phyloP scores from a whole-genome alignment of 2,797 vertebrate genomes.

The Ibycter americanus region DNA sequence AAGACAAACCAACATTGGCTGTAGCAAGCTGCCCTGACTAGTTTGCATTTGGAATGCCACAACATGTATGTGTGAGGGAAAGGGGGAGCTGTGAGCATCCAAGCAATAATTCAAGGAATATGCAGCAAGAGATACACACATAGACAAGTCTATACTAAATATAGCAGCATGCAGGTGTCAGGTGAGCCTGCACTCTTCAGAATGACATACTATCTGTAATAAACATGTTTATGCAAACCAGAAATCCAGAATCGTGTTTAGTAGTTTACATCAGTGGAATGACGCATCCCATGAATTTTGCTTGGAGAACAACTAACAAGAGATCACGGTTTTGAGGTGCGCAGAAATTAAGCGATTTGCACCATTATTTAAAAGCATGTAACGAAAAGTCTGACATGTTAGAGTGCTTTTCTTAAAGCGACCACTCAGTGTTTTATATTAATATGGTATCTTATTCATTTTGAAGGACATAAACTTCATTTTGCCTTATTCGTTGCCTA shows the following conservation, averaged over 20 bases:
- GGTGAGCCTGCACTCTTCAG: background rate
- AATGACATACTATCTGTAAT: background rate
- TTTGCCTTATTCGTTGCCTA: background rate
- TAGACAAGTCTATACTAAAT: background rate
- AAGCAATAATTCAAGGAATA: background rate
- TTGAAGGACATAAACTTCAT: background rate
- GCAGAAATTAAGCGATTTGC: background rate
- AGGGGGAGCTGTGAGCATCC: background rate
- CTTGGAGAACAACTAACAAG: background rate
- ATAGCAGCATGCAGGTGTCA: background rate
- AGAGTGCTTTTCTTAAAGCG: background rate
- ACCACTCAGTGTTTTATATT: background rate
- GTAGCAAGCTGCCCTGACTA: background rate
- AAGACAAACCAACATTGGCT: background rate
- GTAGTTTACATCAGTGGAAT: background rate
- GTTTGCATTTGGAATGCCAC: accelerated
- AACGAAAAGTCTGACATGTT: background rate
- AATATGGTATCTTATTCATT: background rate
- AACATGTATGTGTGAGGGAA: background rate
- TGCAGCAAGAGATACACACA: background rate
- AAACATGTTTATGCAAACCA: background rate
- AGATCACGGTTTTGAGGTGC: background rate
- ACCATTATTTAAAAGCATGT: background rate
- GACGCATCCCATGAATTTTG: background rate
- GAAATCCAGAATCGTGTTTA: background rate